These are phyloP conservation scores for Alloscopus bannaensis DNA, from an alignment of 2,888 invertebrate species.

Conservation along the genomic window DNA sequence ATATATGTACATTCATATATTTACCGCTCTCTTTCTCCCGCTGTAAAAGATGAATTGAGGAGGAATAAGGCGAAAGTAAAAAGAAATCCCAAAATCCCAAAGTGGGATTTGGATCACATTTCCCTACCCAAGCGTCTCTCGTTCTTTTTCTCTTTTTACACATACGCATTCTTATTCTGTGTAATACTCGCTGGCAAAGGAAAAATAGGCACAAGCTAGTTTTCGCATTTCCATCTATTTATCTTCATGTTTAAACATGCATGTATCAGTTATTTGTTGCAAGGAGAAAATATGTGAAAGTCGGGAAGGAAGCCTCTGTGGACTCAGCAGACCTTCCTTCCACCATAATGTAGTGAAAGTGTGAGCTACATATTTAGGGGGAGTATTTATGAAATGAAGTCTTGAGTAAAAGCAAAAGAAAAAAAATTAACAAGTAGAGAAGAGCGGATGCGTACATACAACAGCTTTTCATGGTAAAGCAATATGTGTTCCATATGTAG, in stretches of 20 bases:
- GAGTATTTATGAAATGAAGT: too few species aligned
- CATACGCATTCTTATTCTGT: slow-evolving; percentile 4
- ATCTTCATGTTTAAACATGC: slow-evolving; percentile 5
- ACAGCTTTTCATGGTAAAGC: too few species aligned
- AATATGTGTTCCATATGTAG: too few species aligned
- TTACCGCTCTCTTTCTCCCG: slow-evolving; percentile 6
- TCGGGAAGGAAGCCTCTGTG: not conserved
- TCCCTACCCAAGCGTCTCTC: too few species aligned
- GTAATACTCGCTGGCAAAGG: not conserved
- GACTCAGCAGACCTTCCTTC: slow-evolving; percentile 15
- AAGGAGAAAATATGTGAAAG: not conserved
- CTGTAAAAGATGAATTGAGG: slow-evolving; percentile 13
- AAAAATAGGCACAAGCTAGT: not conserved
- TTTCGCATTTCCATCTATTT: slow-evolving; percentile 11
- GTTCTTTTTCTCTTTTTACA: slow-evolving; percentile 14
- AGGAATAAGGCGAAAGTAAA: slow-evolving; percentile 11
- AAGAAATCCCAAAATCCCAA: slow-evolving; percentile 59
- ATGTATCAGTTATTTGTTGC: slow-evolving; percentile 2
- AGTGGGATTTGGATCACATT: slow-evolving; percentile 58
- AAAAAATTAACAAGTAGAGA: slow-evolving; percentile 21
- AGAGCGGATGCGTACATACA: too few species aligned
- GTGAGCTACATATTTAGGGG: too few species aligned
- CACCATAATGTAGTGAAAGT: too few species aligned
- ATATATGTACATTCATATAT: not conserved
- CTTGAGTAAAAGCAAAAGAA: not conserved